Evolutionary conservation across 2,888 invertebrate genomes (phyloP).

Genomic region (Phlogophora meticulosa): DNA sequence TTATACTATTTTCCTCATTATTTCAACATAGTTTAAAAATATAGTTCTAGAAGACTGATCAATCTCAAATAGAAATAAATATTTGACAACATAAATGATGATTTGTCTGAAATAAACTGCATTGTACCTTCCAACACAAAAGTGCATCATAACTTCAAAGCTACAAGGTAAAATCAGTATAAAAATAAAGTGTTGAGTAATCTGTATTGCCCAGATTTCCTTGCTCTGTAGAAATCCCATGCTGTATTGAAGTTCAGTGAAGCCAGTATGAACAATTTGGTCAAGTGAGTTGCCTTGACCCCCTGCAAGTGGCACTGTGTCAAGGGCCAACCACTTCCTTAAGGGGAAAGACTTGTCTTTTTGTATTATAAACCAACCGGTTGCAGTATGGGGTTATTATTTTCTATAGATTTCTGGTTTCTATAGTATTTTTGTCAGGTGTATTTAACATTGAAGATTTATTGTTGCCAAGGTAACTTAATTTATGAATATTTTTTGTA

Average conservation of each 20-base stretch:
- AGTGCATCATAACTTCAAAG: conserved; percentile 1
- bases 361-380: conserved; percentile 48
- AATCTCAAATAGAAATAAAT: no score
- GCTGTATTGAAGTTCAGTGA: conserved; percentile 46
- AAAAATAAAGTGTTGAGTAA: conserved; percentile 32
- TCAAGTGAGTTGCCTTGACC: conserved; percentile 69
- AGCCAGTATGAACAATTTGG: conserved; percentile 61
- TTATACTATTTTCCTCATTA: no score
- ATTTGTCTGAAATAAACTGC: no score
- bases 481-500: not conserved
- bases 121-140: no score
- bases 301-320: conserved; percentile 66
- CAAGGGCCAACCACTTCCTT: conserved; percentile 71
- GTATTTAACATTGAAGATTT: not conserved
- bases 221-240: conserved; percentile 51
- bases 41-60: no score
- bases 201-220: conserved; percentile 28
- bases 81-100: no score
- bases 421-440: conserved; percentile 17
- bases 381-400: conserved; percentile 38
- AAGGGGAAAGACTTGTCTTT: conserved; percentile 63
- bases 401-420: conserved; percentile 48
- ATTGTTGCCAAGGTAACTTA: conserved; percentile 15
- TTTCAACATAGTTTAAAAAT: no score
- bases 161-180: conserved; percentile 17